Evolutionary conservation across 2,113 vertebrate species (phyloP).

Genomic region (Empidonax traillii): DNA sequence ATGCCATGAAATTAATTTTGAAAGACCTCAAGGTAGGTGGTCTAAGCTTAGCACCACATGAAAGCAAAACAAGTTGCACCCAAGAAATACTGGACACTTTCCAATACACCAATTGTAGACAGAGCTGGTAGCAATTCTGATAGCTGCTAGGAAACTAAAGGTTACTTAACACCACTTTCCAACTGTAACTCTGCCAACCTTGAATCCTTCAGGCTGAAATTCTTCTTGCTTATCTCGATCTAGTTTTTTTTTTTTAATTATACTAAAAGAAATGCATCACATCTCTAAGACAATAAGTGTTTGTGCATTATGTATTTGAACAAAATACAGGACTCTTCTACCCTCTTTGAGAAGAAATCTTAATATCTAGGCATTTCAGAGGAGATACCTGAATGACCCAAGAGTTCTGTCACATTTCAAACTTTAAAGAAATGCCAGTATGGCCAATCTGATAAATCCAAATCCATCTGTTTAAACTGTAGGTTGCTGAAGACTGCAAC

Average conservation of each 20-base stretch:
- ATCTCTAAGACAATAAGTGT: background rate
- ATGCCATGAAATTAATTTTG: background rate
- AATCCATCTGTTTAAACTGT: background rate
- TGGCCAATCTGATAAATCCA: background rate
- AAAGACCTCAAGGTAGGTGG: background rate
- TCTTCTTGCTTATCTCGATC: background rate
- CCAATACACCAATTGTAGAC: background rate
- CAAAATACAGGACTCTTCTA: background rate
- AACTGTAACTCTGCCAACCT: background rate
- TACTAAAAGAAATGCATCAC: background rate
- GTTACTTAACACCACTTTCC: background rate
- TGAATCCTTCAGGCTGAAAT: background rate
- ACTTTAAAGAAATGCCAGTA: background rate
- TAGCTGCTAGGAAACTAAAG: background rate
- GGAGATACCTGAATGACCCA: background rate
- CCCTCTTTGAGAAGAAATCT: background rate
- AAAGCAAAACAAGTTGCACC: background rate
- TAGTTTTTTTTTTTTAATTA: background rate
- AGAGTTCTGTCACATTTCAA: background rate
- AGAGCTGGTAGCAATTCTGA: background rate
- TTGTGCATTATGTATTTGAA: background rate
- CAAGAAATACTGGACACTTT: background rate
- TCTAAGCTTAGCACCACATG: background rate
- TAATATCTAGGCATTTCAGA: background rate
- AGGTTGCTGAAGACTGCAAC: background rate